Evolutionary conservation across 2,113 vertebrate species (phyloP).

Genomic region (Platichthys stellatus): DNA sequence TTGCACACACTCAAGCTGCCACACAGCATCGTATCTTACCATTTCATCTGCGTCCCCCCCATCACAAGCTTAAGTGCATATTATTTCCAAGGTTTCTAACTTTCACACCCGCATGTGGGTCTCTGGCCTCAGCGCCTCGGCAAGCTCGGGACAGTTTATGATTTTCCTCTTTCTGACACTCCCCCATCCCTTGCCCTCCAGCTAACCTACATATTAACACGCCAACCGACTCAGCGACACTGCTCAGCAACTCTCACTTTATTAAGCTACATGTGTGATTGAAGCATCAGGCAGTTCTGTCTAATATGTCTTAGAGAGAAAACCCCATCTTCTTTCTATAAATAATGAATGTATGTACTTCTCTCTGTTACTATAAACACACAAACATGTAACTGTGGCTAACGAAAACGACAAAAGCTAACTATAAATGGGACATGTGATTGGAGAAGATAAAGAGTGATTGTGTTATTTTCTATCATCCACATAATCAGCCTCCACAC

Average conservation of each 20-base stretch:
- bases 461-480: slow-evolving; percentile 31
- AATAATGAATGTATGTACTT: slow-evolving; percentile 6
- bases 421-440: slow-evolving; percentile 52
- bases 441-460: slow-evolving; percentile 26
- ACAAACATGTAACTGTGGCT: not conserved
- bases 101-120: slow-evolving; percentile 8
- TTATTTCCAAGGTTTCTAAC: slow-evolving; percentile 14
- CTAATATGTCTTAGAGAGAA: not conserved
- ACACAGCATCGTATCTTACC: slow-evolving; percentile 69
- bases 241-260: slow-evolving; percentile 14
- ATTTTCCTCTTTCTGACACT: slow-evolving; percentile 30
- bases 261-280: not conserved
- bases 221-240: slow-evolving; percentile 29
- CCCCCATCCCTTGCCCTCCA: slow-evolving; percentile 27
- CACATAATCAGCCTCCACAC: not conserved
- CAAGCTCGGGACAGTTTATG: slow-evolving; percentile 45
- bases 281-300: not conserved
- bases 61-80: slow-evolving; percentile 55
- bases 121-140: slow-evolving; percentile 40
- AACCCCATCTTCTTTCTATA: not conserved
- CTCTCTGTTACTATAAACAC: not conserved
- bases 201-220: slow-evolving; percentile 29
- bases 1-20: not conserved
- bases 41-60: slow-evolving; percentile 83
- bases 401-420: not conserved